Evolutionary conservation across 2,888 invertebrate genomes (phyloP), one percentile per base, ranked within the genome.

Genomic region (Marronus borbonicus): DNA sequence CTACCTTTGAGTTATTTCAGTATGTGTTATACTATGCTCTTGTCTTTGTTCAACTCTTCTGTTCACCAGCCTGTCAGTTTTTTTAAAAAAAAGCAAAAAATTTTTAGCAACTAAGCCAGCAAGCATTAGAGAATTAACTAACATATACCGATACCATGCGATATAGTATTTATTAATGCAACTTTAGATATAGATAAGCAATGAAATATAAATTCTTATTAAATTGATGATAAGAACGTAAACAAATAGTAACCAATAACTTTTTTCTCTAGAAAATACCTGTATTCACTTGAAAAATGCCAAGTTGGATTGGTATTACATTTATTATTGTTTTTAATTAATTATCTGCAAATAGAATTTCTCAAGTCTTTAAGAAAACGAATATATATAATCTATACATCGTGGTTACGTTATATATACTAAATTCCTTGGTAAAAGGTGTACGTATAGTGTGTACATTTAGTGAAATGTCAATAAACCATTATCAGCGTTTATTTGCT

Each of bases 1-100:
- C 86, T 89, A 92, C 92, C 92, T 92, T 90, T 92, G 92, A 84
- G 92, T 92, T 85, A 92, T 91, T 90, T 93, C 92, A 87, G 92
- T 92, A 88, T 91, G 92, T 84, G 92, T 92, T 88, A 92, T 91
- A 89, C 91, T 91, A 90, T 92, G 92, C 88, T 92, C 92, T 89
- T 92, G 92, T 86, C 92, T 90, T 89, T 92, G 91, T 89, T 92
- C 92, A 88, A 93, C 91, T 87, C 92, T 90, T 86, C 92, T 91
- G 89, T 92, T 92, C 90, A 93, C 92, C 90, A 92, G 91, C 90
- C 92, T 93, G 89, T 85, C 80, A 83, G 84, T 83, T 81, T 82
- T 80, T 82, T 82, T 81, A 78, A 78, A 81, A 80, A 75, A 78
- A 74, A 39, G 76, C 78, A 81, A 80, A 75, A 76, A 62, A 31